phyloP scores from a whole-genome alignment of 2,888 invertebrate species.

The Clanis bilineata region DNA sequence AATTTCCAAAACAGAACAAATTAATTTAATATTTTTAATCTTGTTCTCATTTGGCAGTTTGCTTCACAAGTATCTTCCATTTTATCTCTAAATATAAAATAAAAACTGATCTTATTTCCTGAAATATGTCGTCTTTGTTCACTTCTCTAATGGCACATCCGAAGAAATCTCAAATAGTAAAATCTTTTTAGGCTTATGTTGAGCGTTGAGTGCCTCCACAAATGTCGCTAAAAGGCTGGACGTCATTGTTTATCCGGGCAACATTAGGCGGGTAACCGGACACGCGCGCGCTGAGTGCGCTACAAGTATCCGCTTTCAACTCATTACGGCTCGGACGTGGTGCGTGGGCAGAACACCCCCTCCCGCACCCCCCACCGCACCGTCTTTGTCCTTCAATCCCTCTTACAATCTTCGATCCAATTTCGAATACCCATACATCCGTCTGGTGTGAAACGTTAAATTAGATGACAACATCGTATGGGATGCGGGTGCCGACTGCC shows the following conservation, averaged over 20 bases:
- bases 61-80: too few species aligned
- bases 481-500: constrained; percentile 24
- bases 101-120: constrained; percentile 28
- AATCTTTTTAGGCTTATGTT: constrained; percentile 81
- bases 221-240: constrained; percentile 82
- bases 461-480: constrained; percentile 49
- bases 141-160: constrained; percentile 49
- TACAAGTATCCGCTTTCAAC: constrained; percentile 83
- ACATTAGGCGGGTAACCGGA: constrained; percentile 83
- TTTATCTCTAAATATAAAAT: constrained; percentile 22
- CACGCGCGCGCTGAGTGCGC: constrained; percentile 81
- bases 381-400: constrained; percentile 78
- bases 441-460: constrained; percentile 67
- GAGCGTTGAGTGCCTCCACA: constrained; percentile 81
- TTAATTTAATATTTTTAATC: too few species aligned
- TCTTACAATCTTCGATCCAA: constrained; percentile 79
- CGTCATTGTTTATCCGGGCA: constrained; percentile 82
- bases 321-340: constrained; percentile 81
- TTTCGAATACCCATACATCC: constrained; percentile 74
- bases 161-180: constrained; percentile 72
- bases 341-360: constrained; percentile 66
- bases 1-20: too few species aligned
- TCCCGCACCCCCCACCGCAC: constrained; percentile 44
- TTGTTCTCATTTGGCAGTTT: too few species aligned
- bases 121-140: constrained; percentile 27